Percentiles rank a stretch among this genome's conserved stretches.
Conservation (phyloP, 1,140 invertebrate species). For the Calliopsis andreniformis region DNA sequence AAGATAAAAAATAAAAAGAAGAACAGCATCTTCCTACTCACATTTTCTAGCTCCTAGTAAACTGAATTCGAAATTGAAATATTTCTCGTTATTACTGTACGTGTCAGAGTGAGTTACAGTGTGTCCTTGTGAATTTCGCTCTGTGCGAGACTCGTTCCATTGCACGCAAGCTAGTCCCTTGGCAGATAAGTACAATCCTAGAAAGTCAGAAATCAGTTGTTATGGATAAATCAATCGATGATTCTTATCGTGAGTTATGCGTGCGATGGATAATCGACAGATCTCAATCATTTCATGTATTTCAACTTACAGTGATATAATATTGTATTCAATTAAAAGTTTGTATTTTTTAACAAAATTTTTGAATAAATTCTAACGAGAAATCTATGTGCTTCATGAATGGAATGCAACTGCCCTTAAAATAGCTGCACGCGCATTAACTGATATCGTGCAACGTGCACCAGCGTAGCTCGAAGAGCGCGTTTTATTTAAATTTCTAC, state of each 20-base stretch:
- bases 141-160: neutral
- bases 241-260: neutral
- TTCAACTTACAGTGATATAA: no score
- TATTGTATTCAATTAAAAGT: no score
- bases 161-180: neutral
- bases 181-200: neutral
- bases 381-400: no score
- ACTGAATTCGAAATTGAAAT: conserved; percentile 39
- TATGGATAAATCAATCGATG: neutral
- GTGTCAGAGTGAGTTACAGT: fast-evolving
- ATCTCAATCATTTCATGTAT: no score
- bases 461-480: no score
- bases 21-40: neutral
- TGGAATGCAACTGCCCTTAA: no score
- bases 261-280: neutral
- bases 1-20: no score
- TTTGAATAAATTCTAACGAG: no score
- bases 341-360: no score
- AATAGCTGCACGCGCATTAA: no score
- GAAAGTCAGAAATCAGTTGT: neutral
- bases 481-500: no score
- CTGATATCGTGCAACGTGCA: no score
- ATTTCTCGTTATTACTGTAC: neutral
- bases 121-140: neutral
- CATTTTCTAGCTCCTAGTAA: conserved; percentile 11